phyloP scores from a whole-genome alignment of 2,797 vertebrate species.

The Mus caroli region DNA sequence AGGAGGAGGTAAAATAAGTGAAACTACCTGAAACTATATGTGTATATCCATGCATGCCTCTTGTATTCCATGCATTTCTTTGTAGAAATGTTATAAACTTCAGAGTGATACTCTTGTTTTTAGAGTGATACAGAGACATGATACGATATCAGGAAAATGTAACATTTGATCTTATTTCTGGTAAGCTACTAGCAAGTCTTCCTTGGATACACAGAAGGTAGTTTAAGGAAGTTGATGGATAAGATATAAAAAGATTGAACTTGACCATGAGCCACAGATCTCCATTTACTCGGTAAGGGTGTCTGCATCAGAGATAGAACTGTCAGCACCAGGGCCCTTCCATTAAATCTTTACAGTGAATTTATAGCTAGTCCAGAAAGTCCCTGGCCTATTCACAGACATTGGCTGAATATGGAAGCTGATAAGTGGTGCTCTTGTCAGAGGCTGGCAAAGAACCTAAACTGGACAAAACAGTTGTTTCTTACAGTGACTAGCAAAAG shows the following conservation, averaged over 20 bases:
- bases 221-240: constrained; percentile 73
- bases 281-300: constrained; percentile 70
- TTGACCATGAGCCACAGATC: constrained; percentile 70
- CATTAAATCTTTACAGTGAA: constrained; percentile 84
- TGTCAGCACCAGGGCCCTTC: constrained; percentile 50
- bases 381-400: constrained; percentile 35
- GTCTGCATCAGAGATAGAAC: constrained; percentile 75
- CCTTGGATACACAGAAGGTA: constrained; percentile 68
- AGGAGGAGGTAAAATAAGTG: constrained; percentile 32
- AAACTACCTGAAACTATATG: neutral
- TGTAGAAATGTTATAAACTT: constrained; percentile 50
- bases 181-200: constrained; percentile 75
- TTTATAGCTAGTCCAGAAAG: constrained; percentile 73
- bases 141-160: constrained; percentile 52
- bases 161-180: constrained; percentile 70
- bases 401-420: constrained; percentile 77
- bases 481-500: constrained; percentile 70
- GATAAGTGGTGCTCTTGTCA: constrained; percentile 78
- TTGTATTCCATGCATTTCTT: too few species aligned
- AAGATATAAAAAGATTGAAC: constrained; percentile 75
- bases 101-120: constrained; percentile 3
- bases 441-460: constrained; percentile 81
- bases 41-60: neutral
- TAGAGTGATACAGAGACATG: constrained; percentile 20
- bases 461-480: constrained; percentile 77